Percentiles rank a stretch among this genome's conserved stretches.
These are phyloP conservation scores for Wiebesia pumilae DNA, from an alignment of 1,140 invertebrate species.

Conservation along the genomic window DNA sequence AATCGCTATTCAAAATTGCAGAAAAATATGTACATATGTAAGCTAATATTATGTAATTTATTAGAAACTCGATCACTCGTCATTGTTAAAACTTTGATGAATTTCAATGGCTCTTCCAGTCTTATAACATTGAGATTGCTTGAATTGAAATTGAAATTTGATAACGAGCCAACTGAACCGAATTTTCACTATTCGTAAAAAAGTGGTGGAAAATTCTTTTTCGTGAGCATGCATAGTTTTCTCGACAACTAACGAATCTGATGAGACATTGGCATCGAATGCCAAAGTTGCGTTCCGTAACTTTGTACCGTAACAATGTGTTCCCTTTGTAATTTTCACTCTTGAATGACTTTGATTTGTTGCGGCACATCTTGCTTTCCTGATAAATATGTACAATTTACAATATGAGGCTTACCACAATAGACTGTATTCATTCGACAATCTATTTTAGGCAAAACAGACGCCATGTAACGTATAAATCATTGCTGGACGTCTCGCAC, in stretches of 20 bases:
- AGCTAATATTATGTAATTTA: background rate
- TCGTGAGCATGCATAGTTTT: background rate
- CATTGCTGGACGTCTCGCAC: background rate
- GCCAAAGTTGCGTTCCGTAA: background rate
- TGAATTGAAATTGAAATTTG: background rate
- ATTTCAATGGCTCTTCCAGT: too few species aligned
- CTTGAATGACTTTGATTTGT: slow-evolving; percentile 4
- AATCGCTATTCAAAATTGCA: background rate
- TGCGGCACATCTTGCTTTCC: background rate
- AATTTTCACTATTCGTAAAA: background rate
- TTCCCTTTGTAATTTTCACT: background rate
- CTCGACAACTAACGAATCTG: background rate
- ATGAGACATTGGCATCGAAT: background rate
- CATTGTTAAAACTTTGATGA: too few species aligned
- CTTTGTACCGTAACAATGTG: background rate
- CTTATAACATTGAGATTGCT: too few species aligned
- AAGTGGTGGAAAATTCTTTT: background rate
- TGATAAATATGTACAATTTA: background rate
- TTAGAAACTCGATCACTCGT: background rate
- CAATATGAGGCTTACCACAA: background rate
- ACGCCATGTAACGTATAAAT: background rate
- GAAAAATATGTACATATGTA: background rate
- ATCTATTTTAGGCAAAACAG: background rate
- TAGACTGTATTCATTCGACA: background rate
- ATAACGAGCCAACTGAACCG: background rate